A percentile compares a stretch with the other conserved stretches of the same genome.
These are phyloP conservation scores for Nesogale talazaci DNA, from an alignment of 2,113 vertebrate genomes.

Conservation along the genomic window DNA sequence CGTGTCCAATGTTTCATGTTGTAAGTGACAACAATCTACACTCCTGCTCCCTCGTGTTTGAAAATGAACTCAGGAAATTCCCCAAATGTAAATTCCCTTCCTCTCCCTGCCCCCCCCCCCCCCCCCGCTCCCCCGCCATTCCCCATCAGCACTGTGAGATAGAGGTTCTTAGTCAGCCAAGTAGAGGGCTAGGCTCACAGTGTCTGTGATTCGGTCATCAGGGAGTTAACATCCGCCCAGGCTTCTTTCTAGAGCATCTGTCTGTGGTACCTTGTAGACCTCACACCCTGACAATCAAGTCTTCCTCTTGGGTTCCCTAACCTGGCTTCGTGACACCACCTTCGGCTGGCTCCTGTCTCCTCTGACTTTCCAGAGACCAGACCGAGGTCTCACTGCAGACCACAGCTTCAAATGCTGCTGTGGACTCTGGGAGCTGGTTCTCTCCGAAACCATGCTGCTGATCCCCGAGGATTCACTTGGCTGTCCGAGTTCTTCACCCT, in stretches of 20 bases:
- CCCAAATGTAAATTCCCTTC: not conserved
- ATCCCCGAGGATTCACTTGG: not conserved
- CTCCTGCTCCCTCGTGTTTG: slow-evolving; percentile 40
- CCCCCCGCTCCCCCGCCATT: not conserved
- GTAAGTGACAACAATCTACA: slow-evolving; percentile 37
- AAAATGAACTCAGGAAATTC: slow-evolving; percentile 67
- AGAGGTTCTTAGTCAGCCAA: slow-evolving; percentile 31
- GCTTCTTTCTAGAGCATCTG: slow-evolving; percentile 50
- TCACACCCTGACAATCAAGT: slow-evolving; percentile 26
- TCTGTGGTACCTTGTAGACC: not conserved
- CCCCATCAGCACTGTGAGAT: slow-evolving; percentile 6
- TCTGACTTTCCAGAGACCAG: not conserved
- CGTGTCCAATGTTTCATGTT: slow-evolving; percentile 48
- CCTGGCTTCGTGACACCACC: not conserved
- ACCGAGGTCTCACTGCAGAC: not conserved
- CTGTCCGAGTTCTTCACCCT: not conserved
- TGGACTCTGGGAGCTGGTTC: not conserved
- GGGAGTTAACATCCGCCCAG: slow-evolving; percentile 42
- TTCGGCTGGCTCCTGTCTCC: not conserved
- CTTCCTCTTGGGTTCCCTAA: not conserved
- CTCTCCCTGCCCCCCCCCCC: not conserved
- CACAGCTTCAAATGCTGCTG: slow-evolving; percentile 8
- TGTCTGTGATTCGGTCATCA: slow-evolving; percentile 8
- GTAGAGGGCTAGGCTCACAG: not conserved
- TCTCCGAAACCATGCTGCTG: not conserved